phyloP scores from a whole-genome alignment of 2,113 vertebrate genomes.

The Picathartes gymnocephalus region DNA sequence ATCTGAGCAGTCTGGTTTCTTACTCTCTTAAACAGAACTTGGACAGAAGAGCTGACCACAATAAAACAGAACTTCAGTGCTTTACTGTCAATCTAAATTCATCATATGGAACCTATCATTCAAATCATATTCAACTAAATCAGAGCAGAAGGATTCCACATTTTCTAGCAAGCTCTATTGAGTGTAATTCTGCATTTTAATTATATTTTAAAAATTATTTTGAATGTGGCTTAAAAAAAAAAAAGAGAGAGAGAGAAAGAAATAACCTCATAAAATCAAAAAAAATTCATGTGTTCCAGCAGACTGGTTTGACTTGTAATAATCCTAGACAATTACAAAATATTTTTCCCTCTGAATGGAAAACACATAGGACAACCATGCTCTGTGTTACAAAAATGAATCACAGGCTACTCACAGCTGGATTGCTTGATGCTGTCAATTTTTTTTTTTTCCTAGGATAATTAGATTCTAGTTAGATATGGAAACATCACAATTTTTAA shows the following conservation, averaged over 20 bases:
- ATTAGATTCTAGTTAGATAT: constrained; percentile 53
- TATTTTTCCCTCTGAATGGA: not conserved
- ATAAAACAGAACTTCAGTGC: not conserved
- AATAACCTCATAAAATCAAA: not conserved
- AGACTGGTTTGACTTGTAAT: not conserved
- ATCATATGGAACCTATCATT: constrained; percentile 2
- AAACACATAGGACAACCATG: not conserved
- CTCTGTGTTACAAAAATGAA: not conserved
- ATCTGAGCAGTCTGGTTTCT: not conserved
- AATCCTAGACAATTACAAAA: not conserved
- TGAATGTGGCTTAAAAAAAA: not conserved
- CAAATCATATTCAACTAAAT: not conserved
- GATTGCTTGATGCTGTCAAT: constrained; percentile 6
- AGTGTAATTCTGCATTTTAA: not conserved
- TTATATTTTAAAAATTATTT: not conserved
- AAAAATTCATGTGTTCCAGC: not conserved
- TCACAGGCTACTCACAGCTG: constrained; percentile 30
- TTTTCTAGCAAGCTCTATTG: not conserved
- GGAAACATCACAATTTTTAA: constrained; percentile 27
- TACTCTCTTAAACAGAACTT: not conserved
- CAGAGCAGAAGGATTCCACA: not conserved
- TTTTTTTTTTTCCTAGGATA: not conserved
- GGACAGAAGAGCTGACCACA: not conserved
- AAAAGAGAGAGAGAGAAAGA: not conserved
- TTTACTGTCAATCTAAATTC: not conserved